Evolutionary conservation across 2,797 vertebrate genomes (phyloP).

Genomic region (Dromococcyx pavoninus): DNA sequence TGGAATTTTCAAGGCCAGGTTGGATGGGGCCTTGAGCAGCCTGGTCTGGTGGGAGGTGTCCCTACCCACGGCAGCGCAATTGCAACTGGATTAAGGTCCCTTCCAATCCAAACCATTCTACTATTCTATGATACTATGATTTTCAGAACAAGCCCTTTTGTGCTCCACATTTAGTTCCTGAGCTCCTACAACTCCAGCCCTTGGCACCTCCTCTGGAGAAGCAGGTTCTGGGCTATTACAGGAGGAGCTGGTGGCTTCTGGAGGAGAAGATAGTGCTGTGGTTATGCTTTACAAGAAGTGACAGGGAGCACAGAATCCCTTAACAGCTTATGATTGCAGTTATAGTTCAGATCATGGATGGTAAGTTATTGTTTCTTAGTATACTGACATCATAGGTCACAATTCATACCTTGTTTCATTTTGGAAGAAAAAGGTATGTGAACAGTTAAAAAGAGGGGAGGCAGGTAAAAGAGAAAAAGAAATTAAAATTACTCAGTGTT

Average conservation of each 20-base stretch:
- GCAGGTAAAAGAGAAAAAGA: not conserved
- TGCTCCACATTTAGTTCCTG: not conserved
- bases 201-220: not conserved
- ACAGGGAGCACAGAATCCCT: not conserved
- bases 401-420: not conserved
- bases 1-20: no score
- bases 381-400: not conserved
- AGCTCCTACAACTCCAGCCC: not conserved
- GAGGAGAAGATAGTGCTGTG: fast-evolving
- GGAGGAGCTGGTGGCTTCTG: not conserved
- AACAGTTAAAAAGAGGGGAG: not conserved
- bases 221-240: not conserved
- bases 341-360: not conserved
- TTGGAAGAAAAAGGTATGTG: not conserved
- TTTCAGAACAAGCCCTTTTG: not conserved
- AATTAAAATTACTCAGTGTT: not conserved
- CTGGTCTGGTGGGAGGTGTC: no score
- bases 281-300: not conserved
- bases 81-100: no score
- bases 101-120: no score
- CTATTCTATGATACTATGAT: no score
- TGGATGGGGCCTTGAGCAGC: no score
- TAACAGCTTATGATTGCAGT: not conserved
- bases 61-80: no score
- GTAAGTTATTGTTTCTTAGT: not conserved